Evolutionary conservation across 92 coral and sea anemone genomes (phyloP), one percentile per base, ranked within the genome.

Genomic region (Palythoa grandis): DNA sequence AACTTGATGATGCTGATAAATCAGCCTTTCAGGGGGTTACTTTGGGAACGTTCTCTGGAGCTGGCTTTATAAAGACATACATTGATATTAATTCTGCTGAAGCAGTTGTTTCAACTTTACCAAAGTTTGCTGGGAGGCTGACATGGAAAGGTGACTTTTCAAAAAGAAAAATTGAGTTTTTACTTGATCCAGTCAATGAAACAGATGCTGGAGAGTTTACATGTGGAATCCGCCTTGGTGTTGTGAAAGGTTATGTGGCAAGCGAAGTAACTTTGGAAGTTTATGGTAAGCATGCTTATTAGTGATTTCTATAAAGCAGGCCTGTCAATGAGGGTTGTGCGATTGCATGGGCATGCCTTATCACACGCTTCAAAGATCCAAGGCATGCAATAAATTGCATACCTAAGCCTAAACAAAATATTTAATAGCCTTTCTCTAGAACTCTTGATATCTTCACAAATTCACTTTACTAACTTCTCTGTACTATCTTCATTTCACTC

Each of bases 271-370:
- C 20, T 13, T 58, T 58, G 5, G 20, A 13, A 10, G 66, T 58
- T 58, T 58, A 58, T 58, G 66, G 66, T 58, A 16, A 58, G 66
- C n/a, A n/a, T n/a, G n/a, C n/a, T n/a, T n/a, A n/a, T n/a, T n/a
- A n/a, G n/a, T n/a, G n/a, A n/a, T n/a, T n/a, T n/a, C n/a, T n/a
- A n/a, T n/a, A n/a, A n/a, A n/a, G n/a, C n/a, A n/a, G n/a, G n/a
- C n/a, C n/a, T n/a, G n/a, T n/a, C n/a, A n/a, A n/a, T n/a, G n/a
- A n/a, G n/a, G n/a, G n/a, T n/a, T n/a, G n/a, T n/a, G n/a, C n/a
- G n/a, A n/a, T n/a, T n/a, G n/a, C n/a, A n/a, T n/a, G n/a, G n/a
- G n/a, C n/a, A n/a, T n/a, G n/a, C n/a, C n/a, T n/a, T n/a, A n/a
- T n/a, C n/a, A n/a, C n/a, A n/a, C n/a, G n/a, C n/a, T n/a, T n/a